These are phyloP conservation scores for Margaritifera margaritifera DNA, from an alignment of 2,888 invertebrate species.

Conservation along the genomic window DNA sequence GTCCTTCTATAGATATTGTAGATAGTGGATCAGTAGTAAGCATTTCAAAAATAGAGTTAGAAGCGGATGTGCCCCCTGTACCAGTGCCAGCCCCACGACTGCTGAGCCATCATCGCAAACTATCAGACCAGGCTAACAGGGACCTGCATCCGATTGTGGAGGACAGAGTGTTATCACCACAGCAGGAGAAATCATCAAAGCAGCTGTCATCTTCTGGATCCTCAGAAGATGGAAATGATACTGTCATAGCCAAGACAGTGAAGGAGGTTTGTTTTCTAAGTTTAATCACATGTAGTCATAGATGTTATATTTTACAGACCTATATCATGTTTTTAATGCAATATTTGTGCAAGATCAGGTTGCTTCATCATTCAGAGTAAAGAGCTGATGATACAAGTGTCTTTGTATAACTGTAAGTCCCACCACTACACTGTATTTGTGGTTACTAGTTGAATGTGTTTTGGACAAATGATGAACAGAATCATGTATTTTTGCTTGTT, in stretches of 20 bases:
- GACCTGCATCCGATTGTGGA: slow-evolving; percentile 51
- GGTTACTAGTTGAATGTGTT: no score
- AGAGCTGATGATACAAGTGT: no score
- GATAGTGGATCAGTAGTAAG: slow-evolving; percentile 24
- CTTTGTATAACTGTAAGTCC: no score
- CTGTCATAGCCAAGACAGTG: slow-evolving; percentile 29
- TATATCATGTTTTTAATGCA: no score
- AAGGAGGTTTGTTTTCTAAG: slow-evolving; percentile 23
- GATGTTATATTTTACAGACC: no score
- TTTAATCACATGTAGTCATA: no score
- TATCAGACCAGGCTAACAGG: slow-evolving; percentile 37
- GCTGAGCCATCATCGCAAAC: slow-evolving; percentile 30
- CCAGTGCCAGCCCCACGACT: slow-evolving; percentile 23
- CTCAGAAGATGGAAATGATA: slow-evolving; percentile 26
- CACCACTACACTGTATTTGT: no score
- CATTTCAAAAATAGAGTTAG: slow-evolving; percentile 30
- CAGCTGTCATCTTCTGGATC: slow-evolving; percentile 20
- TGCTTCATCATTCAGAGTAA: no score
- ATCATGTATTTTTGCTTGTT: no score
- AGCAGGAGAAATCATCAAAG: slow-evolving; percentile 22
- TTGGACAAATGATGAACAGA: no score
- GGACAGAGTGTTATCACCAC: slow-evolving; percentile 20
- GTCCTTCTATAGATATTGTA: neutral
- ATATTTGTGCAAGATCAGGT: no score
- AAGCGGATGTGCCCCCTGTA: neutral